Evolutionary conservation across 2,113 vertebrate genomes (phyloP).

Genomic region (Desmodus rotundus): DNA sequence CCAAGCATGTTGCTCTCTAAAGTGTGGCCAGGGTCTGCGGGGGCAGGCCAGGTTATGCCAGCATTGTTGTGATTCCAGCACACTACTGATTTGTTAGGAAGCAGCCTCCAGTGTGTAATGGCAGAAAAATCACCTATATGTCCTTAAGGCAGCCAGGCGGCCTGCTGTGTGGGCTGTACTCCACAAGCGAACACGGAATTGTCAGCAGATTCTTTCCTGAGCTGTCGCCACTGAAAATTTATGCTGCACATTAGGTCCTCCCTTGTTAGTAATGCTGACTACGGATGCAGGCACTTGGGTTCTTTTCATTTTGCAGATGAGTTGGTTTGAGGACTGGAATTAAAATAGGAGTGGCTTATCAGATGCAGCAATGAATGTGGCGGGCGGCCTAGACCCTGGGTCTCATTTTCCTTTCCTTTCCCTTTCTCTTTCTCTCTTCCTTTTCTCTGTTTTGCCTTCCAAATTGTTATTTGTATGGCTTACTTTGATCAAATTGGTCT

Average conservation of each 20-base stretch:
- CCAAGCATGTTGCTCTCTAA: background rate
- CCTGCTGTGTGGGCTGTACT: background rate
- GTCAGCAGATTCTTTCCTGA: slow-evolving; percentile 47
- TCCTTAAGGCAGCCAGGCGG: slow-evolving; percentile 10
- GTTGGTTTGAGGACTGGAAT: slow-evolving; percentile 54
- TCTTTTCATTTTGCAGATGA: slow-evolving; percentile 58
- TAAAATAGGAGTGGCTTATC: background rate
- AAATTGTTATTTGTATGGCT: background rate
- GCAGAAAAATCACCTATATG: slow-evolving; percentile 28
- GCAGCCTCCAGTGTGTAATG: background rate
- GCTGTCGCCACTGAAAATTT: slow-evolving; percentile 39
- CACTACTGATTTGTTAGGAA: background rate
- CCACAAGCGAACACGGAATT: background rate
- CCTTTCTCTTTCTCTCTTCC: background rate
- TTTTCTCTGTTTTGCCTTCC: background rate
- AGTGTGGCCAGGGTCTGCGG: background rate
- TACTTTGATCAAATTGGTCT: background rate
- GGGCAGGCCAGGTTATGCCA: background rate
- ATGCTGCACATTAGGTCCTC: slow-evolving; percentile 2
- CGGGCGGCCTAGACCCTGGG: background rate
- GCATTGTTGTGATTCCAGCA: background rate
- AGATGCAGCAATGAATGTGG: background rate
- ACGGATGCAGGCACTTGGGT: background rate
- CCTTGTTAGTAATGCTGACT: slow-evolving; percentile 32
- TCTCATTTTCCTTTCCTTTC: background rate